Conservation (phyloP, 2,113 vertebrate genomes). For the Halcyon malimbica region DNA sequence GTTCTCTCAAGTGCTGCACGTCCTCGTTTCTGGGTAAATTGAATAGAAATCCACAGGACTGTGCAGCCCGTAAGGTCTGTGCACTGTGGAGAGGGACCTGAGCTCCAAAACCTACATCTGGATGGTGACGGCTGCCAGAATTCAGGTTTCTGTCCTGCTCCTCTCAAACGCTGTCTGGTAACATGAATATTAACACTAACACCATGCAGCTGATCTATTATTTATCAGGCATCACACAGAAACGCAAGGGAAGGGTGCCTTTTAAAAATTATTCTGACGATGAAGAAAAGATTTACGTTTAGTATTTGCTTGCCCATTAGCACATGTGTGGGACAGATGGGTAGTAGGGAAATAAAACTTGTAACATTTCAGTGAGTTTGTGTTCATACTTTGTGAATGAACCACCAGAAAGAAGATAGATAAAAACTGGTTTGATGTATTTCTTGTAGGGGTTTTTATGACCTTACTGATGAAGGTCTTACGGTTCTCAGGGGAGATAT, state of each 20-base stretch:
- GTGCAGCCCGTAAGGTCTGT: neutral
- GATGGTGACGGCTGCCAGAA: neutral
- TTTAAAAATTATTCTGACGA: conserved; percentile 43
- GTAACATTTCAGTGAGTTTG: neutral
- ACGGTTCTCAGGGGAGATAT: neutral
- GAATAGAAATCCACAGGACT: neutral
- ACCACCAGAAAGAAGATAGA: neutral
- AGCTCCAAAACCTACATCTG: neutral
- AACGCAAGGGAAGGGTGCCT: neutral
- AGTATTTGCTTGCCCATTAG: conserved; percentile 4
- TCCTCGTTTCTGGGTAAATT: neutral
- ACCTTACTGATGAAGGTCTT: neutral
- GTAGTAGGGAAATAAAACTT: conserved; percentile 28
- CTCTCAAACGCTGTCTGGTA: neutral
- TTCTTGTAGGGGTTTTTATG: neutral
- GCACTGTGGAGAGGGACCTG: neutral
- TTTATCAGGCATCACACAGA: neutral
- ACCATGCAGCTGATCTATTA: neutral
- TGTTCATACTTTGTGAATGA: neutral
- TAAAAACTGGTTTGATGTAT: neutral
- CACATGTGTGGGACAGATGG: neutral
- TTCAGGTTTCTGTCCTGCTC: neutral
- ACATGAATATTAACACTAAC: conserved; percentile 17
- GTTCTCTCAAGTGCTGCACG: neutral
- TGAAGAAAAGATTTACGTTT: conserved; percentile 58